Percentiles rank a stretch among this genome's conserved stretches.
Evolutionary conservation across 2,888 invertebrate species (phyloP).

Genomic region (Protula sp.): DNA sequence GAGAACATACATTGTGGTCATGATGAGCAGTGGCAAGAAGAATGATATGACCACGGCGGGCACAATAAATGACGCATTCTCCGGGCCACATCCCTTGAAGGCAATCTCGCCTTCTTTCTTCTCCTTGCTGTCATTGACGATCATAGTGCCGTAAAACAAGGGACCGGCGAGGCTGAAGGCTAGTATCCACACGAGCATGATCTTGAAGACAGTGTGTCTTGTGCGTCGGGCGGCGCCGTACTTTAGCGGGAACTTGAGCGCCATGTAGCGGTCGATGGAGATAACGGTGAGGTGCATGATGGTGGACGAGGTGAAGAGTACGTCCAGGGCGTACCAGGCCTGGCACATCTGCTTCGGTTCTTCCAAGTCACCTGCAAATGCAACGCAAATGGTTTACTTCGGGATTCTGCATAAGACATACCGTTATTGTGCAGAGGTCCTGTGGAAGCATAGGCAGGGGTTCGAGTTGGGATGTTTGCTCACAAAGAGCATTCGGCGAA

Average conservation of each 20-base stretch:
- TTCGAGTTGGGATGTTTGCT: too few species aligned
- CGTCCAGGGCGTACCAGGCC: slow-evolving; percentile 31
- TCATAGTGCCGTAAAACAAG: slow-evolving; percentile 27
- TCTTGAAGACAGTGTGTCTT: slow-evolving; percentile 25
- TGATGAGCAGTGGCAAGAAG: slow-evolving; percentile 31
- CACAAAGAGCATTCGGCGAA: too few species aligned
- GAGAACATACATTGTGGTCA: slow-evolving; percentile 31
- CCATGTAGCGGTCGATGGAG: slow-evolving; percentile 31
- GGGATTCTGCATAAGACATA: too few species aligned
- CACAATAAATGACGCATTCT: slow-evolving; percentile 28
- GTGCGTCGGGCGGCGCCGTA: slow-evolving; percentile 26
- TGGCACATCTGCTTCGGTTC: slow-evolving; percentile 28
- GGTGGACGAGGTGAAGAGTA: slow-evolving; percentile 33
- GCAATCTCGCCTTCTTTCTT: neutral
- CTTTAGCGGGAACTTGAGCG: slow-evolving; percentile 27
- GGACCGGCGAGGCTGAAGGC: slow-evolving; percentile 30
- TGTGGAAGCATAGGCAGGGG: too few species aligned
- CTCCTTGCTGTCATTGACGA: slow-evolving; percentile 11
- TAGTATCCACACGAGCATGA: slow-evolving; percentile 29
- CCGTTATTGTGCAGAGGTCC: too few species aligned
- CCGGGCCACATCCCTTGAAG: slow-evolving; percentile 32
- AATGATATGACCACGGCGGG: slow-evolving; percentile 30
- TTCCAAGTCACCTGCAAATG: slow-evolving; percentile 17
- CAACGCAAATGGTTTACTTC: too few species aligned
- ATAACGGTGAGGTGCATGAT: slow-evolving; percentile 32